Evolutionary conservation across 2,113 vertebrate genomes (phyloP).

Genomic region (Condylura cristata): DNA sequence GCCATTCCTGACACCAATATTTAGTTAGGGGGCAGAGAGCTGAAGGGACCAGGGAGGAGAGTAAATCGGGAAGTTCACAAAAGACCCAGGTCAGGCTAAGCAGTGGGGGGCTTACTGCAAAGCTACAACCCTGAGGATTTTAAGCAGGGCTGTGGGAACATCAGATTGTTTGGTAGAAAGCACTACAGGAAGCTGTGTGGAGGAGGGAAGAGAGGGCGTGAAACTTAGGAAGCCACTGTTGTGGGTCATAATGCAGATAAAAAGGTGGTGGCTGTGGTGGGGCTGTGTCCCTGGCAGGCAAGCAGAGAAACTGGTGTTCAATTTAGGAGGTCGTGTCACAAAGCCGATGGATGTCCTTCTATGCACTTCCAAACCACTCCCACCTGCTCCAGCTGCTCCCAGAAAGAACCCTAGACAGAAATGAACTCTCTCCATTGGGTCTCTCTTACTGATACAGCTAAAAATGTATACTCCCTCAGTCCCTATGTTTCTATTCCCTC

Average conservation of each 20-base stretch:
- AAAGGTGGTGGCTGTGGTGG: background rate
- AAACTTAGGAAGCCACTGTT: background rate
- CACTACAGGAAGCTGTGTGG: background rate
- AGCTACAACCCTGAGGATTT: background rate
- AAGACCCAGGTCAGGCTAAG: background rate
- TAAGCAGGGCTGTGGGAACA: background rate
- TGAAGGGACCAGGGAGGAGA: too few species aligned
- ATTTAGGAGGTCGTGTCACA: background rate
- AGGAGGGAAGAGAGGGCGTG: background rate
- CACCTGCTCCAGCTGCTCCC: background rate
- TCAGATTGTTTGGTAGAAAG: background rate
- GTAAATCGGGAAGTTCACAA: background rate
- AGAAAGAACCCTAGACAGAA: background rate
- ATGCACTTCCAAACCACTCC: background rate
- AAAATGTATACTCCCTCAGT: background rate
- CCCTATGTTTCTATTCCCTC: background rate
- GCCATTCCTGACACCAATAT: rapidly evolving
- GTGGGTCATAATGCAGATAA: too few species aligned
- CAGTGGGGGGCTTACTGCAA: background rate
- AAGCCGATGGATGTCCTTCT: background rate
- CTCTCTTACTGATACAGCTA: background rate
- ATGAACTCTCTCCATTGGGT: background rate
- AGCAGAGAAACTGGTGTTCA: background rate
- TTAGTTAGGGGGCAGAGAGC: background rate
- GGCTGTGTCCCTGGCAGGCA: background rate